phyloP scores from a whole-genome alignment of 2,797 vertebrate genomes.

The Cetoscarus ocellatus region DNA sequence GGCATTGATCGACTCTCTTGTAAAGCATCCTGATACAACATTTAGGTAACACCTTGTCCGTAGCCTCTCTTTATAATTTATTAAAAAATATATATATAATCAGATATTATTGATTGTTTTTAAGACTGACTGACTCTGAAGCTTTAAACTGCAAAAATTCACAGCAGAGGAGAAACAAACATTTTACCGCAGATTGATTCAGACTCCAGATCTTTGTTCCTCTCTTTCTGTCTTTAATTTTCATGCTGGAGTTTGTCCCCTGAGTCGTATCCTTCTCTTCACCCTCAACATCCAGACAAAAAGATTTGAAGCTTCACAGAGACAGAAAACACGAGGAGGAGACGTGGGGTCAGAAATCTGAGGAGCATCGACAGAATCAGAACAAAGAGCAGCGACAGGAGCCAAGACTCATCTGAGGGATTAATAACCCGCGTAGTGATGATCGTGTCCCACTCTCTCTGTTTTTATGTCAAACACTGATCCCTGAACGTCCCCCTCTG shows the following conservation, averaged over 20 bases:
- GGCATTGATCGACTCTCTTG: no score
- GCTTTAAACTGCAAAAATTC: no score
- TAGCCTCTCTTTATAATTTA: no score
- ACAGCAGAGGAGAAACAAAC: neutral
- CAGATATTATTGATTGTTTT: no score
- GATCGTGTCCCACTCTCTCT: slow-evolving; percentile 1
- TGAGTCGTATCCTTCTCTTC: neutral
- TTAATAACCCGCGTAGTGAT: neutral
- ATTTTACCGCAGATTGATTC: neutral
- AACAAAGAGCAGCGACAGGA: slow-evolving; percentile 3
- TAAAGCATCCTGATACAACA: no score
- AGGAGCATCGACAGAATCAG: neutral
- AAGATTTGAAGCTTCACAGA: neutral
- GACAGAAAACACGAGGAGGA: neutral
- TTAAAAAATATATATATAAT: no score
- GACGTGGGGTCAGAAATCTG: neutral
- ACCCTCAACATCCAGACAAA: neutral
- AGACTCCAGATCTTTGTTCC: neutral
- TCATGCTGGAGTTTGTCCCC: neutral
- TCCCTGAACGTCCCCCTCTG: neutral
- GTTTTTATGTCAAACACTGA: neutral
- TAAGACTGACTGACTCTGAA: no score
- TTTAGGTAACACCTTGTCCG: no score
- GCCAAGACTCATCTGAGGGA: slow-evolving; percentile 8
- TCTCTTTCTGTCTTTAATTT: neutral